Base-by-base conservation (phyloP, 2,888 invertebrate species). In the Dendrolimus houi region DNA sequence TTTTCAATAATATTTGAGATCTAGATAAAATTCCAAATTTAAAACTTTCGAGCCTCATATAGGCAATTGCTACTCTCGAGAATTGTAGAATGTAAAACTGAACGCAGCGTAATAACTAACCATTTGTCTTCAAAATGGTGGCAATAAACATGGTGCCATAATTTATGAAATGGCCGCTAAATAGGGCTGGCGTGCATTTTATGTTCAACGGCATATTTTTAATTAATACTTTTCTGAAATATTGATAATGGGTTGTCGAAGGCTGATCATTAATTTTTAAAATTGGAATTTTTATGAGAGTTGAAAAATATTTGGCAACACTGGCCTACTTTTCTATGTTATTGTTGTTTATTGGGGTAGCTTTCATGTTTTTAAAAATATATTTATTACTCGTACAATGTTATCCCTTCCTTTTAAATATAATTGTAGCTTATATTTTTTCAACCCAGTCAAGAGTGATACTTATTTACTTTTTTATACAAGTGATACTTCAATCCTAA, bases 61-160 rank as follows among this genome's bases (percentile, higher is more conserved):
- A 47, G 9, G 12, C 12, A 10, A 2, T 47, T 12, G 10, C 47
- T 10, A 6, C 47, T 10, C 47, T 47, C 47, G 47, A 47, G 70
- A 80, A 81, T 81, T 79, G 80, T 82, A 80, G 84, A 86, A 87
- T 88, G 87, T 88, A 86, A 89, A 90, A 87, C 85, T 83, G 80
- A 87, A 83, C 83, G 78, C 81, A 80, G 80, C 78, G 87, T 89
- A 87, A 90, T 89, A 89, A 89, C 88, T 89, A 88, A 82, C 90
- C 88, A 89, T 90, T 89, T 90, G 89, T 90, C 90, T 90, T 88
- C 85, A 86, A 87, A 90, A 90, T 90, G 87, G 90, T 73, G 83
- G 90, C 85, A 89, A 88, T 90, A 89, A 90, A 89, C 88, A 89
- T 87, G 82, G 88, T 80, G 77, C 76, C 83, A 85, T 87, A 88